Base-by-base conservation (phyloP, 2,113 vertebrate species). In the Jaculus jaculus region DNA sequence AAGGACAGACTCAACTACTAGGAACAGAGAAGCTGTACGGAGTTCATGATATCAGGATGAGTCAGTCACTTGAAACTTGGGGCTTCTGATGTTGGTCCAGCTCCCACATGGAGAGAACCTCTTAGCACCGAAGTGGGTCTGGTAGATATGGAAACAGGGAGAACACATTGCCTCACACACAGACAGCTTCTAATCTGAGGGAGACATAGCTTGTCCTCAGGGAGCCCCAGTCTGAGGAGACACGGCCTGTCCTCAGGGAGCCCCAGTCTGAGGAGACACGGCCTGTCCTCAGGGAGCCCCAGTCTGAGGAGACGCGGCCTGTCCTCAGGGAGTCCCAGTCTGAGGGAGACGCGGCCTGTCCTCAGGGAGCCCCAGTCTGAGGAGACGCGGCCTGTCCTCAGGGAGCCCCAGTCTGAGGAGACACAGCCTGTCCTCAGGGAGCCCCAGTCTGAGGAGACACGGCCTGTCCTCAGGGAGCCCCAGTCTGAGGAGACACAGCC, bases 81-180 rank as follows among this genome's bases (percentile, higher is more conserved):
- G 58, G 69, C n/a, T 47, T 10, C 2, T 23, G 30, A 66, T 26
- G 24, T 30, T 21, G 73, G 20, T 34, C 30, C 63, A 32, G 0
- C 32, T 58, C 39, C 39, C 24, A 30, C 4, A 30, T 0, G 1
- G 1, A 42, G 21, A 51, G 24, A 30, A 2, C 5, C 30, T 34
- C 69, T 61, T 16, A 72, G 23, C 34, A n/a, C 8, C 4, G 28
- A 90, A 26, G 17, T 47, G 17, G 23, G 1, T 47, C 30, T 26
- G 3, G 5, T 3, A n/a, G 39, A 73, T 11, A 37, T 10, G 1
- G 1, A 34, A 12, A 39, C 11, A 39, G 28, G 9, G 5, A 81
- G 63, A 7, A 39, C 20, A 42, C 5, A 28, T 4, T 15, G 28
- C 15, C 32, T 51, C 11, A 61, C 39, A 54, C n/a, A 34, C 7